Base-by-base conservation (phyloP, 1,140 invertebrate genomes). In the Drosophila kepulauana region DNA sequence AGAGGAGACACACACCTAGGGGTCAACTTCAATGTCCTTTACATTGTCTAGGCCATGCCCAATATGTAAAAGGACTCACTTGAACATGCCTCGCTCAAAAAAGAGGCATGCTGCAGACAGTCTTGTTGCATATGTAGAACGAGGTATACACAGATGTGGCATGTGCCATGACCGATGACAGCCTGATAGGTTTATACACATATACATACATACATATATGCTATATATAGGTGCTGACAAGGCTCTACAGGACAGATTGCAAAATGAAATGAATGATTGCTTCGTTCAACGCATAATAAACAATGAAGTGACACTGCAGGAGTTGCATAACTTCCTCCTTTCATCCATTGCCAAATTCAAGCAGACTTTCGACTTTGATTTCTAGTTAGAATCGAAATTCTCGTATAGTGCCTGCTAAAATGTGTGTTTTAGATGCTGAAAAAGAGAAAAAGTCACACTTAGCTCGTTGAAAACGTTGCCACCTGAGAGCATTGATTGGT, bases 211-310 rank as follows among this genome's bases (percentile, higher is more conserved):
- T 25, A 25, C 20, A 25, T 25, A 25, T 43, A 52, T 25, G 2
- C 35, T 38, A 8, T 38, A 35, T 35, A 38, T 38, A 70, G 72
- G 41, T 75, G 72, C 72, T 63, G 72, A 75, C 72, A 69, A 49
- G 66, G 72, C 70, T 73, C 45, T 66, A 57, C 15, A 48, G 63
- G 62, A 68, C 64, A 68, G 57, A 61, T 74, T 75, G 73, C 67
- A 65, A 72, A 71, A 72, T 65, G 73, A 71, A 71, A 75, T 75
- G 73, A 75, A 71, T 72, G 73, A 75, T 75, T 75, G 59, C 35
- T 65, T 71, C 67, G 67, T 70, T 70, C 43, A 75, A 72, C 61
- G 67, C 73, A 71, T 75, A 65, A 75, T 71, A 64, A 75, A 65
- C 73, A 75, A 46, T 38, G 61, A 75, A 65, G 35, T 71, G 59